Conservation (phyloP, 2,113 vertebrate genomes). For the crab-eating macaque (Macaca fascicularis) region T2T-MFA8v1.1 NC_088375.1:17874501-17875000, state of each 20-base stretch:
- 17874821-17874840: fast-evolving
- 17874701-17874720: background rate
- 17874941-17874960: background rate
- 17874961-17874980: background rate
- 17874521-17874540: conserved; percentile 24
- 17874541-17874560: conserved; percentile 47
- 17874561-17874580: background rate
- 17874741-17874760: background rate
- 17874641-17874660: fast-evolving
- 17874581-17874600: background rate
- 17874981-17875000: background rate
- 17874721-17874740: background rate
- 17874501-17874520: conserved; percentile 59
- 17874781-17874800: background rate
- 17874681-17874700: background rate
- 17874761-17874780: background rate
- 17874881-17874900: fast-evolving
- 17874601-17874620: background rate
- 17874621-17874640: background rate
- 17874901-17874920: background rate
- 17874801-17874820: background rate
- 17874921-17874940: background rate
- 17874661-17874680: background rate
- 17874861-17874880: background rate
- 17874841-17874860: background rate